Evolutionary conservation across 2,888 invertebrate genomes (phyloP).

Genomic region (Meganola albula): DNA sequence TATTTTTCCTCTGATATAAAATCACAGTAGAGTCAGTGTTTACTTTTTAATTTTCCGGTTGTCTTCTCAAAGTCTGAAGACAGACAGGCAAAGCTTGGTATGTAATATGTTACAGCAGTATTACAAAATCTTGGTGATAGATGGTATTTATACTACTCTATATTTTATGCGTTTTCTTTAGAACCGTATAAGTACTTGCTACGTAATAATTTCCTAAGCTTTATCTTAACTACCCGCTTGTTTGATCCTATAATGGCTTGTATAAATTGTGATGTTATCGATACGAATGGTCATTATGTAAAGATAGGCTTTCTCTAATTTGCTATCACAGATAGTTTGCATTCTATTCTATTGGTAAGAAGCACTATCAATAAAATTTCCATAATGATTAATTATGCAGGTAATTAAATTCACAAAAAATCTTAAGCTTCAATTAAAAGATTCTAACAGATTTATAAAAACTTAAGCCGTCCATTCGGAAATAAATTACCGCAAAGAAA

Average conservation of each 20-base stretch:
- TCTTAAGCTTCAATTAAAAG: constrained; percentile 34
- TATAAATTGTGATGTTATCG: constrained; percentile 65
- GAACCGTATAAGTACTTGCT: constrained; percentile 34
- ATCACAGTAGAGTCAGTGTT: constrained; percentile 50
- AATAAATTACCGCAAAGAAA: constrained; percentile 44
- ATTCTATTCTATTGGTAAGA: too few relatives aligned
- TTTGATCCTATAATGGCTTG: constrained; percentile 58
- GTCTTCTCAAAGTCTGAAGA: constrained; percentile 62
- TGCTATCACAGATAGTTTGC: too few relatives aligned
- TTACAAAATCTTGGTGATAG: constrained; percentile 47
- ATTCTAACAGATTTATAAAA: constrained; percentile 26
- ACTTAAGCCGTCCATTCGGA: constrained; percentile 34
- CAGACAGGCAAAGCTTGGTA: constrained; percentile 46
- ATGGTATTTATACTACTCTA: constrained; percentile 23
- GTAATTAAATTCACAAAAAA: constrained; percentile 12
- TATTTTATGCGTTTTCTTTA: too few relatives aligned
- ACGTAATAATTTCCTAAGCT: constrained; percentile 39
- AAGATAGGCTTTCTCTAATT: constrained; percentile 36
- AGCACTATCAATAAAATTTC: too few relatives aligned
- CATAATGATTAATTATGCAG: neutral
- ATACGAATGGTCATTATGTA: constrained; percentile 41
- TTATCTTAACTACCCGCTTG: constrained; percentile 60
- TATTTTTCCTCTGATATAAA: constrained; percentile 39
- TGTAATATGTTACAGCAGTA: constrained; percentile 52
- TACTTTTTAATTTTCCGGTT: constrained; percentile 75